Base-by-base conservation (phyloP, 2,888 invertebrate genomes). In the Exephanes ischioxanthus region DNA sequence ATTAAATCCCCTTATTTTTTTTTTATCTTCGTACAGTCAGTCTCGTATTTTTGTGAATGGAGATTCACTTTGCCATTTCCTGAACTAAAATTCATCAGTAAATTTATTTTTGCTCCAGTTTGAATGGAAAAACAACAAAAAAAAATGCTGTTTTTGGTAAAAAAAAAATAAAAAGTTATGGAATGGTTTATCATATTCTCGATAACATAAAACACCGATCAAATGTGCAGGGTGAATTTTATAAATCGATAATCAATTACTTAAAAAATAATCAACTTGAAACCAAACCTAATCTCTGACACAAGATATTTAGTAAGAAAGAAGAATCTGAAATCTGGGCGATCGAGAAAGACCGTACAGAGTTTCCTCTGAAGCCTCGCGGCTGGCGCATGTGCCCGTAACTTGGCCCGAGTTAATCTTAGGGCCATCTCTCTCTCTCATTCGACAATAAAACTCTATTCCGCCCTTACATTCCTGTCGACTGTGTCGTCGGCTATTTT, bases 401-500 rank as follows among this genome's bases (percentile, higher is more conserved):
- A 80, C 82, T 85, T 86, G 86, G 88, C 87, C 79, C 88, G 90
- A 90, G 90, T 91, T 91, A 91, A 91, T 91, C 90, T 90, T 89
- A 90, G 90, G 85, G 85, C 45, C 68, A 9, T 58, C 58, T 61
- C 61, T 61, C 87, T 73, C 88, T 73, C 87, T 73, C 87, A 87
- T 84, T 87, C 89, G 89, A 90, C 90, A 91, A 92, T 92, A 91
- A 92, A 92, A 91, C 90, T 82, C 88, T 89, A 88, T 82, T 88
- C 82, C 90, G 91, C 91, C 91, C 91, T 91, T 92, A 91, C 92
- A 93, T 93, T 93, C 93, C 91, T 90, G 89, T 89, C 85, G 91
- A 91, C 91, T 93, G 92, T 92, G 93, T 92, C 92, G 92, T 88
- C 87, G 80, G 90, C 92, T 93, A 93, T 93, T 93, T 93, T 92